Conservation (phyloP, 35 echinoderm and acorn worm genomes). For the Chiridota heheva region DNA sequence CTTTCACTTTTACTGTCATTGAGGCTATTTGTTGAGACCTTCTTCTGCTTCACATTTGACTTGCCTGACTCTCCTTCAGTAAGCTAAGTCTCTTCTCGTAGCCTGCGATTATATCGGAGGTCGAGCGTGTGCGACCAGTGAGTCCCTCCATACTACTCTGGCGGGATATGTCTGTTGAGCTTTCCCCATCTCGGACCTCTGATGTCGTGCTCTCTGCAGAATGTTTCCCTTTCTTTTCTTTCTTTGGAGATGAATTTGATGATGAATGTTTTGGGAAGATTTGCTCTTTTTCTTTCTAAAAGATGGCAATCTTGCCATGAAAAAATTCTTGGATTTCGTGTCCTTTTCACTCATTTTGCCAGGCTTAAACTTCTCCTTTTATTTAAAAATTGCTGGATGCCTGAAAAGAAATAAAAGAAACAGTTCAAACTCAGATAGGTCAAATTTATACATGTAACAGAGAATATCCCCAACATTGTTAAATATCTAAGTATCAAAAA, state of each 20-base stretch:
- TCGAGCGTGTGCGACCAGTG: slow-evolving; percentile 24
- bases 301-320: slow-evolving; percentile 33
- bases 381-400: too few species aligned
- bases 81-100: slow-evolving; percentile 5
- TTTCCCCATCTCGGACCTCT: background rate
- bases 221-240: background rate
- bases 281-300: slow-evolving; percentile 42
- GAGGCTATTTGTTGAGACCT: too few species aligned
- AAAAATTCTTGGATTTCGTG: slow-evolving; percentile 25
- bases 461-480: too few species aligned
- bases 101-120: slow-evolving; percentile 25
- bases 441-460: too few species aligned
- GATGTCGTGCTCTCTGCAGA: background rate
- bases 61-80: background rate
- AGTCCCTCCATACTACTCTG: slow-evolving; percentile 37
- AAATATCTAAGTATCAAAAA: too few species aligned
- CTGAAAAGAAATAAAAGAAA: too few species aligned
- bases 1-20: too few species aligned
- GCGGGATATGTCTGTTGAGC: slow-evolving; percentile 21
- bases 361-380: too few species aligned
- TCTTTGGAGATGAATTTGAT: background rate
- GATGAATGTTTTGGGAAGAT: background rate
- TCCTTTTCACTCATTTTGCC: slow-evolving; percentile 35
- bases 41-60: too few species aligned
- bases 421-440: too few species aligned